These are phyloP conservation scores for Chrysolina oricalcia DNA, from an alignment of 2,888 invertebrate species.

Conservation along the genomic window DNA sequence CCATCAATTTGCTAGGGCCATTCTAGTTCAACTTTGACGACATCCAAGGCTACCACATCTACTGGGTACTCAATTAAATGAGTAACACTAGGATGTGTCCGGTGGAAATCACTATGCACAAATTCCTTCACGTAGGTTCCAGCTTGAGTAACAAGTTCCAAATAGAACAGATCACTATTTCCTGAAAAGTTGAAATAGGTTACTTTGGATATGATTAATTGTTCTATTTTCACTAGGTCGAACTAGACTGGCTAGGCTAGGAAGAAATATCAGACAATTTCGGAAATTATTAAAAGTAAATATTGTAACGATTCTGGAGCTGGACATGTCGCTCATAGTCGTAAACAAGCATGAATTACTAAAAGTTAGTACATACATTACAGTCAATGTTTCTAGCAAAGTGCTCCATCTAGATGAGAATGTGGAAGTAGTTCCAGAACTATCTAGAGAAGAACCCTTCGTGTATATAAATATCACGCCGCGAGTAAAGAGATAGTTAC, in stretches of 20 bases:
- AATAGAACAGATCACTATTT: slow-evolving; percentile 75
- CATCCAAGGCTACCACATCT: slow-evolving; percentile 95
- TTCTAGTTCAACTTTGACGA: slow-evolving; percentile 82
- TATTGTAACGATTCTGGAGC: too few species aligned
- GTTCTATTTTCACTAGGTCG: neutral
- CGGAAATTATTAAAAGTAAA: too few species aligned
- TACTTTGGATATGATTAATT: neutral
- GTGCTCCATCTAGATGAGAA: too few species aligned
- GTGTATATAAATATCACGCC: too few species aligned
- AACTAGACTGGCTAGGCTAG: neutral
- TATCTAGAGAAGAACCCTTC: too few species aligned
- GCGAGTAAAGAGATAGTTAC: too few species aligned
- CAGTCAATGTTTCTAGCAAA: too few species aligned
- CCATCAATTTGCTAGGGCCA: slow-evolving; percentile 76
- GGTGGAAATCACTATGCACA: slow-evolving; percentile 95
- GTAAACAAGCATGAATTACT: too few species aligned
- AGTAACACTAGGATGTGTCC: slow-evolving; percentile 86
- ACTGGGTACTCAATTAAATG: slow-evolving; percentile 80
- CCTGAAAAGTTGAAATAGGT: slow-evolving; percentile 64
- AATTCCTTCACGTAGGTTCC: slow-evolving; percentile 99
- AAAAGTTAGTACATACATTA: too few species aligned
- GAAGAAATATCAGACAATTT: too few species aligned
- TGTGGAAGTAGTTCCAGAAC: too few species aligned
- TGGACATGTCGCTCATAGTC: too few species aligned
- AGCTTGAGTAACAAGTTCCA: slow-evolving; percentile 87